Evolutionary conservation across 2,113 vertebrate genomes (phyloP).

Genomic region (Opisthocomus hoazin): DNA sequence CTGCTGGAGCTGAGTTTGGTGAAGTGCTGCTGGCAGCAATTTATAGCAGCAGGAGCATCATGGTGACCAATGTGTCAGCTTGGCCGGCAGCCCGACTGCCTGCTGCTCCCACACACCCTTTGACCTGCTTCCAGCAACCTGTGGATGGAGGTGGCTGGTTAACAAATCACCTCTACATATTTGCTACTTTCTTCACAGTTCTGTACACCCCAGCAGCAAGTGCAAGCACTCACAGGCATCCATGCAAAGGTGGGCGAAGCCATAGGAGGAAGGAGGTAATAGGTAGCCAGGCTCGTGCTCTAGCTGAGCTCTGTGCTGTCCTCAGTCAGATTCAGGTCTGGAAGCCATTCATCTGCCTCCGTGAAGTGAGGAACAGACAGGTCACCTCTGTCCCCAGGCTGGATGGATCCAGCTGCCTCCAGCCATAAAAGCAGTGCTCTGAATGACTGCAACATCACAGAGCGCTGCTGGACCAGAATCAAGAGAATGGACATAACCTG

Average conservation of each 20-base stretch:
- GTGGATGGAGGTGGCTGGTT: not conserved
- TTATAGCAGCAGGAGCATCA: not conserved
- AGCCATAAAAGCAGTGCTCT: not conserved
- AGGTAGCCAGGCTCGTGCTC: not conserved
- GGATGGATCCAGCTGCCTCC: not conserved
- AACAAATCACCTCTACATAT: not conserved
- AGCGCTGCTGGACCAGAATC: fast-evolving
- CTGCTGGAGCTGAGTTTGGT: not conserved
- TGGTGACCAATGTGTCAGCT: not conserved
- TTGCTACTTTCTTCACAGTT: not conserved
- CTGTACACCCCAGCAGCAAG: fast-evolving
- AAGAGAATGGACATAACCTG: fast-evolving
- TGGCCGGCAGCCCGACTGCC: fast-evolving
- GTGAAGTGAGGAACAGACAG: not conserved
- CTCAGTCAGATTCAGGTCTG: not conserved
- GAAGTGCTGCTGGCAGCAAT: not conserved
- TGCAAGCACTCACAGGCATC: not conserved
- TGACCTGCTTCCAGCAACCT: not conserved
- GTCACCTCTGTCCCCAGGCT: not conserved
- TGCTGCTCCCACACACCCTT: not conserved
- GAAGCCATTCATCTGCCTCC: fast-evolving
- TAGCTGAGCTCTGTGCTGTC: not conserved
- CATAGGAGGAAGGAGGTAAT: not conserved
- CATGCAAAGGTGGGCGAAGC: not conserved
- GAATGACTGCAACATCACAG: not conserved